phyloP scores from a whole-genome alignment of 2,113 vertebrate species.

The Brachionichthys hirsutus region DNA sequence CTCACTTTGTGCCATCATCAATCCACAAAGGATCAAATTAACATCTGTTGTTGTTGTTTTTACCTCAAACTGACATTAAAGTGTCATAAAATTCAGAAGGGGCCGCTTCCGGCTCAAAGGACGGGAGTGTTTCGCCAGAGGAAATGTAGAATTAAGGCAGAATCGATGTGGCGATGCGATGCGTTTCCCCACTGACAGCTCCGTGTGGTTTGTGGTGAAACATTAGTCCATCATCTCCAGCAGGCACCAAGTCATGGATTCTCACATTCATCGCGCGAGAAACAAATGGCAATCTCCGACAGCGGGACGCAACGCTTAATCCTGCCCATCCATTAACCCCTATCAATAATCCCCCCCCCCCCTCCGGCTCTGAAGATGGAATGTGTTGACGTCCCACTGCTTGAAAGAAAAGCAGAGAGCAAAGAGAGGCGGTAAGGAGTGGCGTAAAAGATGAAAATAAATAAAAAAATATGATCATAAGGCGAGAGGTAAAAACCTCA shows the following conservation, averaged over 20 bases:
- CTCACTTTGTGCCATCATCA: slow-evolving; percentile 35
- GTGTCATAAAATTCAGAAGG: slow-evolving; percentile 19
- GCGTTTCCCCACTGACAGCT: slow-evolving; percentile 48
- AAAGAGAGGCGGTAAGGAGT: slow-evolving; percentile 5
- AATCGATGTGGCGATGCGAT: slow-evolving; percentile 33
- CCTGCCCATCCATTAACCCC: slow-evolving; percentile 67
- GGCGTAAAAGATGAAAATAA: not conserved
- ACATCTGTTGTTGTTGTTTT: slow-evolving; percentile 56
- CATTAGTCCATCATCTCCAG: slow-evolving; percentile 62
- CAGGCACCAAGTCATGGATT: slow-evolving; percentile 42
- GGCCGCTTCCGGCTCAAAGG: slow-evolving; percentile 11
- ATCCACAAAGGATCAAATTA: slow-evolving; percentile 49
- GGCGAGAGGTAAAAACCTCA: too few species aligned
- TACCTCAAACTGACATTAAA: slow-evolving; percentile 37
- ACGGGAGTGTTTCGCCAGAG: slow-evolving; percentile 32
- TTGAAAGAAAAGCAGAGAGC: slow-evolving; percentile 37
- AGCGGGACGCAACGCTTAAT: slow-evolving; percentile 60
- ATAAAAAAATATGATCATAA: too few species aligned
- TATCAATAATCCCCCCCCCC: slow-evolving; percentile 50
- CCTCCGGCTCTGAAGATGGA: slow-evolving; percentile 42
- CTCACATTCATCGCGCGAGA: slow-evolving; percentile 62
- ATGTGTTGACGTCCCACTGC: slow-evolving; percentile 52
- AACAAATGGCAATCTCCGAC: slow-evolving; percentile 60
- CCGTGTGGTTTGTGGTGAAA: slow-evolving; percentile 39
- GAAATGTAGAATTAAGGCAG: slow-evolving; percentile 54